These are phyloP conservation scores for Eciton burchellii DNA, from an alignment of 1,140 invertebrate species.

Conservation along the genomic window DNA sequence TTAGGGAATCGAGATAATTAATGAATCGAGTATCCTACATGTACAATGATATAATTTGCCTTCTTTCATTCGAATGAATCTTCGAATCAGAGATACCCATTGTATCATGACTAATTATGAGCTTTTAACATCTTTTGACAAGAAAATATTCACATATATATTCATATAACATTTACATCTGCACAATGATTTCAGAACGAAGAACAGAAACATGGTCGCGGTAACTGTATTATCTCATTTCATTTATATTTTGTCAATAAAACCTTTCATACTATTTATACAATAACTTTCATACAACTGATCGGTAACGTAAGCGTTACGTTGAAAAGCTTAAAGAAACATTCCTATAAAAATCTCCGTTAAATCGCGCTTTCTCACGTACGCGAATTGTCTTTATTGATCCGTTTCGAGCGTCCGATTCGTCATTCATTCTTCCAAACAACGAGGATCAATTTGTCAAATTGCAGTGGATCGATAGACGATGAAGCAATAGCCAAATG, in stretches of 20 bases:
- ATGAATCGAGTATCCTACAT: neutral
- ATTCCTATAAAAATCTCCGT: too few species aligned
- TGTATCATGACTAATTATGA: neutral
- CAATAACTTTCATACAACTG: too few species aligned
- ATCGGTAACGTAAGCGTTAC: too few species aligned
- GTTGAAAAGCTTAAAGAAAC: too few species aligned
- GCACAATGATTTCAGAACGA: too few species aligned
- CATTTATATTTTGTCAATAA: neutral
- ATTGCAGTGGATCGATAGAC: neutral
- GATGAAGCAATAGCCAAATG: neutral
- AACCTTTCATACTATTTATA: neutral
- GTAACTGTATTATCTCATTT: too few species aligned
- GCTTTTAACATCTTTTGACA: neutral
- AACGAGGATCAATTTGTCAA: neutral
- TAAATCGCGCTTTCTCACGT: too few species aligned
- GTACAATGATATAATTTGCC: neutral
- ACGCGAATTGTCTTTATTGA: neutral
- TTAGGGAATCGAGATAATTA: constrained; percentile 18
- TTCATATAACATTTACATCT: neutral
- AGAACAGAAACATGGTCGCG: too few species aligned
- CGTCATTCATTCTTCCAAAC: neutral
- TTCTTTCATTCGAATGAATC: neutral
- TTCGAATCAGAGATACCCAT: constrained; percentile 3
- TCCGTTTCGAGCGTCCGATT: neutral
- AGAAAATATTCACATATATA: neutral